A percentile compares a stretch with the other conserved stretches of the same genome.
phyloP scores from a whole-genome alignment of 2,113 vertebrate genomes.

The Gopherus evgoodei region DNA sequence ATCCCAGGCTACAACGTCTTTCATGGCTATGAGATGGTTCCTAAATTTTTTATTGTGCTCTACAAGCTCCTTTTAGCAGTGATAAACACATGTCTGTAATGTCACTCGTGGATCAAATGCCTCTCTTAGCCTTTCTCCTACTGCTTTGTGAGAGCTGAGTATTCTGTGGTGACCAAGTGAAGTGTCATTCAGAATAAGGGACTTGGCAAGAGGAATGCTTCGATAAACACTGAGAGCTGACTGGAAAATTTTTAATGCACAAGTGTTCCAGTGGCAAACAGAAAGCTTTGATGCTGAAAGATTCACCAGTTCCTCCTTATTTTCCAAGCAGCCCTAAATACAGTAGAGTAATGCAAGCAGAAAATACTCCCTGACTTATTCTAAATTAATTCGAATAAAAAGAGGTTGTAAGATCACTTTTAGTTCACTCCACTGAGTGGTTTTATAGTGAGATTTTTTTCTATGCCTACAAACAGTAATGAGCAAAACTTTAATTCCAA shows the following conservation, averaged over 20 bases:
- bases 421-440: neutral
- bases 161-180: neutral
- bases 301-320: neutral
- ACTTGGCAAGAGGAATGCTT: neutral
- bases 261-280: neutral
- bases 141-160: neutral
- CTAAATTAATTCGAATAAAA: neutral
- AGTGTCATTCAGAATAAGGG: neutral
- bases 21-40: neutral
- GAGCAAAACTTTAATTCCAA: neutral
- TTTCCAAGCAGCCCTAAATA: neutral
- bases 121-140: neutral
- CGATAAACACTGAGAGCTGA: neutral
- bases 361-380: neutral
- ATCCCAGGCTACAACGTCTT: neutral
- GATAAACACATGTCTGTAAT: fast-evolving
- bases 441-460: neutral
- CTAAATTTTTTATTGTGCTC: neutral
- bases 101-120: neutral
- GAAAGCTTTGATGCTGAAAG: neutral
- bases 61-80: neutral
- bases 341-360: neutral
- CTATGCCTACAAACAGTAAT: neutral
- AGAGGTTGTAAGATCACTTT: neutral
- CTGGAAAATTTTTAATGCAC: neutral